Base-by-base conservation (phyloP, 2,797 vertebrate species). In the Sebastes miniatus region DNA sequence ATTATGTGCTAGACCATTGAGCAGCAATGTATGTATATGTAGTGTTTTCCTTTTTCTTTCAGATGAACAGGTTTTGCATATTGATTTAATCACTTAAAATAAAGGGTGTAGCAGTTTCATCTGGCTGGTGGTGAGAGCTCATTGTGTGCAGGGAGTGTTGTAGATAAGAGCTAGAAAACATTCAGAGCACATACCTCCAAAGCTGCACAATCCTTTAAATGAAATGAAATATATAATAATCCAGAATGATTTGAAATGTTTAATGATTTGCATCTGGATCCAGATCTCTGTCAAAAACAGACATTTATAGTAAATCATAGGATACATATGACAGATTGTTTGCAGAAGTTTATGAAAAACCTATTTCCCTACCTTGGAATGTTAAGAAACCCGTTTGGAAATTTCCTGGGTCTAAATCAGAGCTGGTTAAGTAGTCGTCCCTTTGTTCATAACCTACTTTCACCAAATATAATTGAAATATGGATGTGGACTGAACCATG, bases 341-440 rank as follows among this genome's bases (percentile, higher is more conserved):
- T 14, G 29, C 22, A 27, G 4, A 31, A 5, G 24, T 27, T 67
- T 5, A 3, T 39, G 6, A 5, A 0, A 22, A 29, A 50, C 25
- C 6, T 71, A 14, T 59, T 61, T 0, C 4, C 11, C 11, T 29
- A 6, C 3, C 18, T n/a, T 4, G 0, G 10, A 8, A 27, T n/a
- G 29, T 14, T 18, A 43, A 43, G 22, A 68, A 11, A 31, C 39
- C 18, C 7, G 2, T n/a, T 31, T 1, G 0, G 6, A 50, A 67
- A 8, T n/a, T 0, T 10, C 14, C 22, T 22, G 36, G 8, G 25
- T 31, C 2, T 6, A 67, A 34, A 36, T 70, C 69, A n/a, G 69
- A 43, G 29, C 16, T 10, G 18, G 3, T 43, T 32, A 32, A 54
- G 16, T 2, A 7, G 14, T 69, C 20, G 2, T n/a, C 18, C 14